Conservation (phyloP, 2,797 vertebrate species). For the Selene dorsalis region DNA sequence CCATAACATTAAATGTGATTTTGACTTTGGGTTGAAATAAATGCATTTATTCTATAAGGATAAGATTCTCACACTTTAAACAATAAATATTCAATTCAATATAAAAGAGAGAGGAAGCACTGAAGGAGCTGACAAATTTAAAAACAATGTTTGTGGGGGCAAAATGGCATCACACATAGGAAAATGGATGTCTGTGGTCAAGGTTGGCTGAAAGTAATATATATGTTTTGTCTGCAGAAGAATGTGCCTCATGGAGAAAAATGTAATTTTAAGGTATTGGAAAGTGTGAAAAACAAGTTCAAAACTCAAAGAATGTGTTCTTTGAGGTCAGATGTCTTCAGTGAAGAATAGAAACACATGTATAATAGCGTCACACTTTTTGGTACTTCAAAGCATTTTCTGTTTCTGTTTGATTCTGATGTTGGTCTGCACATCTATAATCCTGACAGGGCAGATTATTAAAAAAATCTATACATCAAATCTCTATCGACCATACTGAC, state of each 20-base stretch:
- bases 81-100: neutral
- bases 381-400: neutral
- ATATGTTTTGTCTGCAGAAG: constrained; percentile 26
- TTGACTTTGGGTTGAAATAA: constrained; percentile 1
- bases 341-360: constrained; percentile 1
- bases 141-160: constrained; percentile 8
- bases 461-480: neutral
- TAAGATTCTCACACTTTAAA: constrained; percentile 9
- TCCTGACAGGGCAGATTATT: neutral
- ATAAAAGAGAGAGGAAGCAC: constrained; percentile 7
- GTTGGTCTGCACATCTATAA: constrained; percentile 17
- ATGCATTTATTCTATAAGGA: constrained; percentile 8
- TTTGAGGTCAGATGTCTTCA: constrained; percentile 3
- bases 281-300: constrained; percentile 1
- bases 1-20: neutral
- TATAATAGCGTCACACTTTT: neutral
- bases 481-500: neutral
- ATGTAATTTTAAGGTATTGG: neutral
- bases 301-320: constrained; percentile 6
- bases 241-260: constrained; percentile 19
- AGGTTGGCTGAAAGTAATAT: constrained; percentile 26
- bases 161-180: neutral
- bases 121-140: neutral
- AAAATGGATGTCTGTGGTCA: constrained; percentile 15
- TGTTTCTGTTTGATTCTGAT: neutral